A percentile compares a stretch with the other conserved stretches of the same genome.
These are phyloP conservation scores for Plestiodon gilberti DNA, from an alignment of 2,113 vertebrate genomes.

Conservation along the genomic window DNA sequence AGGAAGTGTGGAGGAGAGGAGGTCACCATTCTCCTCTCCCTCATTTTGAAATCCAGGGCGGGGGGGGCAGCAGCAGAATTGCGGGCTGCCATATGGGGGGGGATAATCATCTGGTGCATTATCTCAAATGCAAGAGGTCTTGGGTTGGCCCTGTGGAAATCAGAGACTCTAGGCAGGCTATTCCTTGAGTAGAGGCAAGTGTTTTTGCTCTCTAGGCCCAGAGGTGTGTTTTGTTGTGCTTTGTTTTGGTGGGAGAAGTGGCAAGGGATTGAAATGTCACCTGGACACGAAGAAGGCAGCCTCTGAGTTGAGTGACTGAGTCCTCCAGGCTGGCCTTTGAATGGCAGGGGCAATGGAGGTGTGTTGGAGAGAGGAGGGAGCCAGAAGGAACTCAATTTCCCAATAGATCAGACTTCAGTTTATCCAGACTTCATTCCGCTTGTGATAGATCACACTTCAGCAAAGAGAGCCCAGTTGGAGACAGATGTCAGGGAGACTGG, in stretches of 20 bases:
- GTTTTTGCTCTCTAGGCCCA: not conserved
- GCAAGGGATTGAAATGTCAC: accelerated
- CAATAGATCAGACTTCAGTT: accelerated
- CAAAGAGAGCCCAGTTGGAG: not conserved
- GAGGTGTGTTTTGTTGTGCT: too few species aligned
- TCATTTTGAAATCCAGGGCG: too few species aligned
- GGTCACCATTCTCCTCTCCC: too few species aligned
- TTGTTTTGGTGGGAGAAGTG: not conserved
- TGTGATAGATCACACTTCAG: accelerated
- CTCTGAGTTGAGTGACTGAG: too few species aligned
- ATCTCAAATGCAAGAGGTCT: too few species aligned
- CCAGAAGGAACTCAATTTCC: not conserved
- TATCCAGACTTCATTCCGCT: not conserved
- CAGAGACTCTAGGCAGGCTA: too few species aligned
- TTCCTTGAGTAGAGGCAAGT: not conserved
- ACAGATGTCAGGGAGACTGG: accelerated
- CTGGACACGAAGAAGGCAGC: accelerated
- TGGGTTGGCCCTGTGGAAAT: too few species aligned
- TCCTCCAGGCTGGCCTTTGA: not conserved
- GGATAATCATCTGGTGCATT: too few species aligned
- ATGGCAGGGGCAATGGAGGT: not conserved
- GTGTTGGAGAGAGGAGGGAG: not conserved
- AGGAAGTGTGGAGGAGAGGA: too few species aligned
- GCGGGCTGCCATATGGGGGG: too few species aligned
- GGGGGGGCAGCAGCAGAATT: too few species aligned